phyloP scores from a whole-genome alignment of 2,888 invertebrate genomes.

The Melanotus villosus region DNA sequence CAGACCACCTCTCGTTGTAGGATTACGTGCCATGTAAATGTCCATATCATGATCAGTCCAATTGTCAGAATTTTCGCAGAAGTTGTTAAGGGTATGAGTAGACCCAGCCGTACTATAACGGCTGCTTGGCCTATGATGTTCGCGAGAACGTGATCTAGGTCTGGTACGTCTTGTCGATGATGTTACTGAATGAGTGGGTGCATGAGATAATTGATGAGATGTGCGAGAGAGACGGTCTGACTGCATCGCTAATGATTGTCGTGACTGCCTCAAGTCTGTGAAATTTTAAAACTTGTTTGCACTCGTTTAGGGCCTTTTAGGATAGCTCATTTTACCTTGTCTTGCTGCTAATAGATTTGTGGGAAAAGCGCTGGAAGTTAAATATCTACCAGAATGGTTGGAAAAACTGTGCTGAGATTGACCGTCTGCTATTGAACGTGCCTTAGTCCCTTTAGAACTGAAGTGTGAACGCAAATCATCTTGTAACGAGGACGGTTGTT shows the following conservation, averaged over 20 bases:
- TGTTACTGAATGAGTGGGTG: slow-evolving; percentile 70
- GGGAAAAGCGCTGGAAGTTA: slow-evolving; percentile 76
- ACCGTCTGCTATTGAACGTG: slow-evolving; percentile 87
- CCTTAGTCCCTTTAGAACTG: slow-evolving; percentile 76
- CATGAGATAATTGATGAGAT: slow-evolving; percentile 77
- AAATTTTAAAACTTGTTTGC: slow-evolving; percentile 51
- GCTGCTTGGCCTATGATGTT: slow-evolving; percentile 81
- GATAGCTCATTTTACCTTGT: slow-evolving; percentile 70
- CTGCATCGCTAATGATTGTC: slow-evolving; percentile 87
- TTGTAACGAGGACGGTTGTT: slow-evolving; percentile 72
- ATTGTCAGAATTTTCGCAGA: slow-evolving; percentile 91
- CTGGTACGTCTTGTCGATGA: slow-evolving; percentile 74
- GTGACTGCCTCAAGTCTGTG: slow-evolving; percentile 86
- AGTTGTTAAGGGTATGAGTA: slow-evolving; percentile 85
- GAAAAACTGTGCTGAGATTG: slow-evolving; percentile 93
- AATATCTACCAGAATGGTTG: slow-evolving; percentile 84
- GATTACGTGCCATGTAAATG: slow-evolving; percentile 94
- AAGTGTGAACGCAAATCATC: slow-evolving; percentile 84
- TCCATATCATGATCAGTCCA: slow-evolving; percentile 98
- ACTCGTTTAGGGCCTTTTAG: slow-evolving; percentile 32
- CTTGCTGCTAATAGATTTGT: slow-evolving; percentile 83
- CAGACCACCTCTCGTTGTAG: slow-evolving; percentile 86
- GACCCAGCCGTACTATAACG: slow-evolving; percentile 85
- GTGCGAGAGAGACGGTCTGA: slow-evolving; percentile 86
- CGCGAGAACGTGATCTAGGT: slow-evolving; percentile 84